Evolutionary conservation across 2,797 vertebrate genomes (phyloP), one percentile per base, ranked within the genome.

Genomic region (Acanthopagrus latus): DNA sequence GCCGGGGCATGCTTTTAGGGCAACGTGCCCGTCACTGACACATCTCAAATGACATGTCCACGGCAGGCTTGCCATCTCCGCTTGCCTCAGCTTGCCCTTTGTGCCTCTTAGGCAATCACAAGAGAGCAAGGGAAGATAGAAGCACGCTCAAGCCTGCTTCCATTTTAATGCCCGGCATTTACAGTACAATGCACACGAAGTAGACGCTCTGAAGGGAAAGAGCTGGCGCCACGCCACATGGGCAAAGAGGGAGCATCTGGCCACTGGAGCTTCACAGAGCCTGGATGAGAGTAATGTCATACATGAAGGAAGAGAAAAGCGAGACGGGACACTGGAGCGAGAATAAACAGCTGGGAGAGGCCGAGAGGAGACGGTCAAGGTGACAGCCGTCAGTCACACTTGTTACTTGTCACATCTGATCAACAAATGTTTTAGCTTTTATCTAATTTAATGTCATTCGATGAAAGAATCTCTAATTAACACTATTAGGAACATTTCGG

Each of bases 41-140:
- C 86, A 80, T 93, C 87, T 92, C 89, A 72, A 55, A 84, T 86
- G 84, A 89, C 85, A 84, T 27, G 78, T 84, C 86, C 85, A 83
- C 72, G 78, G 74, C 52, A 14, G 65, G 60, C 80, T 62, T 69
- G 73, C 71, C 81, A 68, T 88, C 64, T 80, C 83, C 25, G 13
- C 80, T 82, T 87, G 87, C 85, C 84, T 88, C 85, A 23, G 50
- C 86, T 84, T 85, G 89, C 84, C 88, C 81, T 88, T 69, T 74
- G 80, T 82, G 76, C 74, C 58, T 88, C 77, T 86, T 51, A 56
- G 69, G 71, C 84, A 62, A 77, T 83, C 68, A 33, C 51, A 69
- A 79, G 78, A 58, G 38, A 27, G 70, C 69, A 43, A 16, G 38
- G 64, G 46, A 54, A 64, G 80, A 76, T n/a, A 62, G 76, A 71